Conservation (phyloP, 2,113 vertebrate genomes). For the Rhabdornis inornatus region DNA sequence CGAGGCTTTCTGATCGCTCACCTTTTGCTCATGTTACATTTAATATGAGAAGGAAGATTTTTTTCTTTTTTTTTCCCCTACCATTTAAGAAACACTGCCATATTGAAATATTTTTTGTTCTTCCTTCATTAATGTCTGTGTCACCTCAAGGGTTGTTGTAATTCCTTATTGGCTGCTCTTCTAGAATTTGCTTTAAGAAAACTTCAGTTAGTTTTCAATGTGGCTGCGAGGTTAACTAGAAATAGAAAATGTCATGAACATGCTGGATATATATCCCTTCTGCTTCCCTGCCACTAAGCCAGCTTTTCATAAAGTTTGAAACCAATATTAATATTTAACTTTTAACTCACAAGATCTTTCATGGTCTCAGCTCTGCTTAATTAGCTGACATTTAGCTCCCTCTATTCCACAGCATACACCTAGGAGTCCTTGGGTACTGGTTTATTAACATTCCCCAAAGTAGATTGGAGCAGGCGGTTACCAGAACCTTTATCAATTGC, state of each 20-base stretch:
- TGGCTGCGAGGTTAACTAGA: constrained; percentile 21
- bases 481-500: constrained; percentile 41
- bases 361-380: constrained; percentile 44
- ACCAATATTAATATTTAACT: constrained; percentile 60
- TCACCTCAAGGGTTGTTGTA: constrained; percentile 22
- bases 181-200: constrained; percentile 29
- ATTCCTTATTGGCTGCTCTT: constrained; percentile 23
- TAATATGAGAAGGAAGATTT: not conserved
- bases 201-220: constrained; percentile 23
- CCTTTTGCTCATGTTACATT: not conserved
- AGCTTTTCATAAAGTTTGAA: constrained; percentile 47
- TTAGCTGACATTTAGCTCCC: constrained; percentile 51
- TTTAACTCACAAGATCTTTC: constrained; percentile 40
- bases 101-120: not conserved
- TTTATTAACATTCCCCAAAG: constrained; percentile 54
- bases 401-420: not conserved
- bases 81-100: not conserved
- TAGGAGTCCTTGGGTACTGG: constrained; percentile 6
- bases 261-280: not conserved
- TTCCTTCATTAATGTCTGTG: constrained; percentile 23
- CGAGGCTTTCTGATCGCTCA: not conserved
- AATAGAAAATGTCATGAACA: constrained; percentile 13
- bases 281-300: constrained; percentile 6
- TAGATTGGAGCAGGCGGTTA: constrained; percentile 39
- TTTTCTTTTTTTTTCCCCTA: not conserved